Base-by-base conservation (phyloP, 1,140 invertebrate species). In the Aphis gossypii region DNA sequence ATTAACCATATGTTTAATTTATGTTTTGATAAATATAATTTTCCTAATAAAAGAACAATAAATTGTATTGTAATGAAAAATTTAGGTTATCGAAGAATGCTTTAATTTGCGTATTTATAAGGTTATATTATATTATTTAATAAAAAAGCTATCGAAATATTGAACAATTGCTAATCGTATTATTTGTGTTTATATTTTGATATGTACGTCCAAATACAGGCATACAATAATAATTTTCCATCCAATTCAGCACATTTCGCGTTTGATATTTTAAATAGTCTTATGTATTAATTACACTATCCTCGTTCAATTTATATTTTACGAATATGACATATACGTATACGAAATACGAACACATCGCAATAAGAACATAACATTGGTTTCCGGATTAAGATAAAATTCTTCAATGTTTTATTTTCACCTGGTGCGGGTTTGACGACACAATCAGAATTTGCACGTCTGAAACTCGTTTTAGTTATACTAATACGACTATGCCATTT, bases 351-450 rank as follows among this genome's bases (percentile, higher is more conserved):
- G 9, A 84, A 84, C 23, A 84, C 83, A 41, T 44, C 83, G 83
- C 23, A 84, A 84, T 84, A 84, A 84, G 23, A 44, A 5, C 25
- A 44, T 44, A 41, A 41, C 83, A 41, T 38, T 41, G 20, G 82
- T 84, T 44, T 84, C 41, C 23, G 83, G 41, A 84, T 44, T 41
- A 41, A 84, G 41, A 84, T 84, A 84, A 44, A 84, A 84, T 84
- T 84, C 41, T 84, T 84, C 35, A 30, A 44, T 44, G 18, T 83
- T 83, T 25, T 5, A 21, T 87, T 46, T 87, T 87, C 44, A 14
- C 18, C 30, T 25, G 25, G 14, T 14, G 14, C 46, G 14, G 44
- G 86, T 87, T 87, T 87, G 14, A 87, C 44, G 44, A 48, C 44
- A 87, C 44, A 44, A 48, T 87, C 44, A 48, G 18, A 87, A n/a